A percentile compares a stretch with the other conserved stretches of the same genome.
phyloP scores from a whole-genome alignment of 2,888 invertebrate species.

The Chesias legatella region DNA sequence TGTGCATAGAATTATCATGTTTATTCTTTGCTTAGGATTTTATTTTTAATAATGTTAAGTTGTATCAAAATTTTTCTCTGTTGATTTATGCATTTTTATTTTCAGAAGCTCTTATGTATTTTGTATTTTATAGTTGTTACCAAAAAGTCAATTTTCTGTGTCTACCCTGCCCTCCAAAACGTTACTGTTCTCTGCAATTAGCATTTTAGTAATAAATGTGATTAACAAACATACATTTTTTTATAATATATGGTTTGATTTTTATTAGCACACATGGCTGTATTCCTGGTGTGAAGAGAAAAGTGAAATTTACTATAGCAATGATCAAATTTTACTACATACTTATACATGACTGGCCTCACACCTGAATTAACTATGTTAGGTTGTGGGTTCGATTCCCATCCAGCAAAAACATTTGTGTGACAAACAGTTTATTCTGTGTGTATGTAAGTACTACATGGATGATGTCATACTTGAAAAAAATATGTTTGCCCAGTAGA shows the following conservation, averaged over 20 bases:
- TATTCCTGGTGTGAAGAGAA: too few relatives aligned
- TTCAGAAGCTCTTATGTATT: conserved; percentile 41
- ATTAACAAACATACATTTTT: conserved; percentile 57
- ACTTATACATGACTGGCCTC: too few relatives aligned
- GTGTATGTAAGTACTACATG: too few relatives aligned
- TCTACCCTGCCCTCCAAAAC: conserved; percentile 41
- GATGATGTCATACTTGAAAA: too few relatives aligned
- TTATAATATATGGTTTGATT: conserved; percentile 19
- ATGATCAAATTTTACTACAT: too few relatives aligned
- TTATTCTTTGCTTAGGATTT: conserved; percentile 41
- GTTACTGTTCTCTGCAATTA: conserved; percentile 65
- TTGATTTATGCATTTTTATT: conserved; percentile 49
- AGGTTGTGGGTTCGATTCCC: too few relatives aligned
- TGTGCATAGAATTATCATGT: conserved; percentile 31
- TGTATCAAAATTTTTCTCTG: conserved; percentile 52
- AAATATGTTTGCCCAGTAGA: too few relatives aligned
- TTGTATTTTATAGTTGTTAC: conserved; percentile 59
- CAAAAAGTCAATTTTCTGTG: conserved; percentile 67
- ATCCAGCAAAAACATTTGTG: too few relatives aligned
- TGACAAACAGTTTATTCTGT: too few relatives aligned
- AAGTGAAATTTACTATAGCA: too few relatives aligned
- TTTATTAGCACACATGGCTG: not conserved
- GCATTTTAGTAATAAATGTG: conserved; percentile 71
- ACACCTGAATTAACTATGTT: too few relatives aligned
- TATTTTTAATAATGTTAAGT: conserved; percentile 48